Evolutionary conservation across 1,140 invertebrate genomes (phyloP).

Genomic region (Drosophila nannoptera): DNA sequence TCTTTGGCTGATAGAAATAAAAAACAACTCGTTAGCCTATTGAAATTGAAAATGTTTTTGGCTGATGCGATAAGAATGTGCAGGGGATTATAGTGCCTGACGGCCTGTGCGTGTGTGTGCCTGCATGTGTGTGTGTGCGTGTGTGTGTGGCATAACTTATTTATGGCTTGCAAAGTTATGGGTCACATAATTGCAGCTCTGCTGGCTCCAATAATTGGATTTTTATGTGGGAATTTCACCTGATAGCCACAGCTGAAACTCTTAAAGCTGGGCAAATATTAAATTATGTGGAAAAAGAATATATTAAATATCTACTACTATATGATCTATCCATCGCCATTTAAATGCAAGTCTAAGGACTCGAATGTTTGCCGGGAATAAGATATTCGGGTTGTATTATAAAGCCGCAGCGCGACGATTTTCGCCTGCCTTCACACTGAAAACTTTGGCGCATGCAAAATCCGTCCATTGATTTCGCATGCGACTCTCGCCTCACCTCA

Average conservation of each 20-base stretch:
- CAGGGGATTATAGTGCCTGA: conserved; percentile 31
- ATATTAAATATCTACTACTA: too few species aligned
- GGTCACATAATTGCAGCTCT: conserved; percentile 42
- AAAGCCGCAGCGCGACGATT: background rate
- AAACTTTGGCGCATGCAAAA: conserved; percentile 30
- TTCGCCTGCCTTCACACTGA: background rate
- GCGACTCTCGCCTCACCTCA: conserved; percentile 9
- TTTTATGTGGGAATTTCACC: conserved; percentile 23
- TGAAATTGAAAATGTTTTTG: conserved; percentile 71
- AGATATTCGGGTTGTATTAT: background rate
- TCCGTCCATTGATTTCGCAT: conserved; percentile 39
- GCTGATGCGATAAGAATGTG: conserved; percentile 62
- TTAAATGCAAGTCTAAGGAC: too few species aligned
- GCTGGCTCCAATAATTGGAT: conserved; percentile 46
- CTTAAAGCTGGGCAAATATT: background rate
- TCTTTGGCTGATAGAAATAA: conserved; percentile 44
- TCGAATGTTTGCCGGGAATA: too few species aligned
- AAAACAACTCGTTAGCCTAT: conserved; percentile 65
- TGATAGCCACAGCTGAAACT: conserved; percentile 18
- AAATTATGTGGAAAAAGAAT: background rate
- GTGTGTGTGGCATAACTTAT: conserved; percentile 31
- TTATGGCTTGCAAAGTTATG: conserved; percentile 36
- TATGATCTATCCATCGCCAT: too few species aligned
- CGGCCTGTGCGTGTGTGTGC: background rate
- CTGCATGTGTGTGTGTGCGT: conserved; percentile 6